phyloP scores from a whole-genome alignment of 2,797 vertebrate genomes.

The Hippocampus kuda region DNA sequence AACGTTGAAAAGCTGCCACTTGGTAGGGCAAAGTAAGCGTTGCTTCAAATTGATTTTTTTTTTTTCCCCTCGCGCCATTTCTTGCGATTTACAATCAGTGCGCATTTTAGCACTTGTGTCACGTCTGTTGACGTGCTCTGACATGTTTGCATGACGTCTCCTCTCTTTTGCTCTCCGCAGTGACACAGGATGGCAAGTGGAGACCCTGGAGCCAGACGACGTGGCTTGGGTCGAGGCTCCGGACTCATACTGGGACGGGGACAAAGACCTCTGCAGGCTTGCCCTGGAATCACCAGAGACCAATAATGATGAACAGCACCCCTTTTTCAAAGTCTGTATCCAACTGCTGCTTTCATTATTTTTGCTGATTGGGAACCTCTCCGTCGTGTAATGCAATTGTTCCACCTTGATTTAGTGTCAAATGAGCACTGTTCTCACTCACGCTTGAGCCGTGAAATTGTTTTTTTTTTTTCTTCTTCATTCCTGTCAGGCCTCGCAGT shows the following conservation, averaged over 20 bases:
- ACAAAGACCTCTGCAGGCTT: constrained; percentile 36
- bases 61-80: neutral
- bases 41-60: neutral
- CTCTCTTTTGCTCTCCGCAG: constrained; percentile 33
- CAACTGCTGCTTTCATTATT: neutral
- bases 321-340: neutral
- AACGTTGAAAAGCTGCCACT: neutral
- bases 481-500: constrained; percentile 30
- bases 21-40: neutral
- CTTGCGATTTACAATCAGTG: constrained; percentile 4
- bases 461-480: constrained; percentile 24
- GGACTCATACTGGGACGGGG: constrained; percentile 17
- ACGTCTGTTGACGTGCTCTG: neutral
- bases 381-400: constrained; percentile 13
- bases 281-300: constrained; percentile 17
- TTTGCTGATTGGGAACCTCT: constrained; percentile 21
- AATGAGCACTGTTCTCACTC: constrained; percentile 40
- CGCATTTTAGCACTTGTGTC: constrained; percentile 6
- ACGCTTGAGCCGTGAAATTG: constrained; percentile 49
- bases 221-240: constrained; percentile 6
- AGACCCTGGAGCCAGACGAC: constrained; percentile 29
- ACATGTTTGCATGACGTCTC: constrained; percentile 11
- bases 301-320: constrained; percentile 6
- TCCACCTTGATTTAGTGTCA: constrained; percentile 46
- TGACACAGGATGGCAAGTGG: constrained; percentile 30